A percentile compares a stretch with the other conserved stretches of the same genome.
phyloP scores from a whole-genome alignment of 2,797 vertebrate genomes.

The Channa striata region DNA sequence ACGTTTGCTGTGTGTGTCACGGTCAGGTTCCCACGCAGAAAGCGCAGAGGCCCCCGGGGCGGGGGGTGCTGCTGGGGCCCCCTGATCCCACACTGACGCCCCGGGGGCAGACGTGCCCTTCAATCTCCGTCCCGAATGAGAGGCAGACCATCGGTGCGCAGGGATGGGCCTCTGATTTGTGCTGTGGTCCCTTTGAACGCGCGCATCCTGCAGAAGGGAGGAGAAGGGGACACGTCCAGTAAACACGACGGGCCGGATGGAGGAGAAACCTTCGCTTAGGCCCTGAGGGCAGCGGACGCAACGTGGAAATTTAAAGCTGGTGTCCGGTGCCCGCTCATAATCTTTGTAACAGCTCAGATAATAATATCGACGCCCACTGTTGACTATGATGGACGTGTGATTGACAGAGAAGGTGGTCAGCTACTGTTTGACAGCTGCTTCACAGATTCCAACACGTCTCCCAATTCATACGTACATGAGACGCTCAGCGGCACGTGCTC shows the following conservation, averaged over 20 bases:
- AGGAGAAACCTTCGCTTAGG: conserved; percentile 61
- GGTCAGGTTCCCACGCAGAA: conserved; percentile 73
- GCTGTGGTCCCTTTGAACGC: conserved; percentile 82
- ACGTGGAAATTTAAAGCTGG: conserved; percentile 57
- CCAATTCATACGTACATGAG: no score
- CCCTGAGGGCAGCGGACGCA: conserved; percentile 62
- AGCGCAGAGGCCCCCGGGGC: conserved; percentile 59
- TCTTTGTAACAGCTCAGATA: conserved; percentile 30
- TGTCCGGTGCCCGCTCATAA: conserved; percentile 18
- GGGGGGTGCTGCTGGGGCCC: conserved; percentile 61
- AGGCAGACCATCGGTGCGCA: conserved; percentile 67
- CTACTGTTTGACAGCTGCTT: no score
- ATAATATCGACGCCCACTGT: background rate
- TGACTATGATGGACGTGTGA: no score
- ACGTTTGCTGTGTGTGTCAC: conserved; percentile 66
- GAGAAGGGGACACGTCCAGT: conserved; percentile 58
- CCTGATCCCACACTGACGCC: conserved; percentile 57
- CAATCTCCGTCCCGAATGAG: conserved; percentile 77
- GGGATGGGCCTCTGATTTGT: conserved; percentile 79
- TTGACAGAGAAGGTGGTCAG: no score
- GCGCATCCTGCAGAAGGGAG: conserved; percentile 64
- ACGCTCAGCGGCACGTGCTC: no score
- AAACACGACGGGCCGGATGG: conserved; percentile 65
- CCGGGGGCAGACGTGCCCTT: conserved; percentile 65
- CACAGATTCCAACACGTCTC: no score